A percentile compares a stretch with the other conserved stretches of the same genome.
These are phyloP conservation scores for Bicyclus anynana DNA, from an alignment of 1,140 invertebrate genomes.

Conservation along the genomic window DNA sequence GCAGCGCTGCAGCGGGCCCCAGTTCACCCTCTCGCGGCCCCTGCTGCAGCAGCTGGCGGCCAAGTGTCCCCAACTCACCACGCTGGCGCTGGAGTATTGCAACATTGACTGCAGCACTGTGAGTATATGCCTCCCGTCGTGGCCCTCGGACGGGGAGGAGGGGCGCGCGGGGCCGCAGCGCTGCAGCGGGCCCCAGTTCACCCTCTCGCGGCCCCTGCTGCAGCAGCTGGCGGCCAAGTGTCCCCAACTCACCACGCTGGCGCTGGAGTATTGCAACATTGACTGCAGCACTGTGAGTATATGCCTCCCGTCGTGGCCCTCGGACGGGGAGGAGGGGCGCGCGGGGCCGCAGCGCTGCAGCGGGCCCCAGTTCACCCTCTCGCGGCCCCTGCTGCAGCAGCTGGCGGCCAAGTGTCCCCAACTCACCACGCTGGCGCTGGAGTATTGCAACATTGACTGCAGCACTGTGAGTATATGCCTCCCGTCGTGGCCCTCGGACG, in stretches of 20 bases:
- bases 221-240: background rate
- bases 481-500: too few relatives aligned
- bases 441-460: conserved; percentile 62
- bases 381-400: background rate
- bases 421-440: conserved; percentile 33
- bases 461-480: conserved; percentile 2
- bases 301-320: too few relatives aligned
- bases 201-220: too few relatives aligned
- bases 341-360: conserved; percentile 19
- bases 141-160: too few relatives aligned
- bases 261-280: conserved; percentile 57
- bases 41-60: background rate
- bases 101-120: conserved; percentile 59
- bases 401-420: background rate
- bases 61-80: background rate
- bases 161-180: conserved; percentile 29
- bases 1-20: conserved; percentile 20
- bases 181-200: too few relatives aligned
- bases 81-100: conserved; percentile 51
- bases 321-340: too few relatives aligned
- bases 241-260: conserved; percentile 20
- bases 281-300: conserved; percentile 57
- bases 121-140: too few relatives aligned
- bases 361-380: conserved; percentile 6
- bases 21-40: too few relatives aligned